These are phyloP conservation scores for Nemoura dubitans DNA, from an alignment of 2,888 invertebrate genomes.

Conservation along the genomic window DNA sequence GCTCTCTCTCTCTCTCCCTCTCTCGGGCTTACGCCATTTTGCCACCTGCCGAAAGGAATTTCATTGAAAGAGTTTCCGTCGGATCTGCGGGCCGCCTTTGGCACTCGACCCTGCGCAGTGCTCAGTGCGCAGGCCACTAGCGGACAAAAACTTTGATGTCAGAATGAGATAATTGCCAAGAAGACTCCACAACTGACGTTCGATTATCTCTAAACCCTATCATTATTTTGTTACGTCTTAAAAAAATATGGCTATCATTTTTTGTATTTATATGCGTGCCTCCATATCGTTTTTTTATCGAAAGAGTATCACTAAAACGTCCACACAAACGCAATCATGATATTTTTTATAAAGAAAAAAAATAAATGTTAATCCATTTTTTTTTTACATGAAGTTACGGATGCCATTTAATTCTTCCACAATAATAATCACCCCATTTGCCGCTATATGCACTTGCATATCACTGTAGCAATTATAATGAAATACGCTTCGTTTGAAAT, in stretches of 20 bases:
- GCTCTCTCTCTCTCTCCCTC: no score
- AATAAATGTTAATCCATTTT: no score
- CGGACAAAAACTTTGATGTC: background rate
- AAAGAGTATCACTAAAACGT: no score
- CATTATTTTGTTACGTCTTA: background rate
- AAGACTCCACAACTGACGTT: background rate
- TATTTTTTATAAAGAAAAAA: no score
- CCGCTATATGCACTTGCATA: background rate
- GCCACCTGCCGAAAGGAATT: slow-evolving; percentile 31
- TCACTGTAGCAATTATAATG: background rate
- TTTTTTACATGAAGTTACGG: no score
- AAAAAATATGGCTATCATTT: no score
- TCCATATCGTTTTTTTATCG: no score
- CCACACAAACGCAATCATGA: no score
- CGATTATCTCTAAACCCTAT: background rate
- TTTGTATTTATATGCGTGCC: no score
- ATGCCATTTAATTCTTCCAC: no score
- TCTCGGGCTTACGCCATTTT: background rate
- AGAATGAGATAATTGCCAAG: background rate
- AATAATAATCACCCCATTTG: background rate
- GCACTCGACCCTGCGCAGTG: background rate
- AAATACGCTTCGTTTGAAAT: background rate
- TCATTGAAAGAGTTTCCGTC: slow-evolving; percentile 23
- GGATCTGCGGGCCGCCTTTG: background rate
- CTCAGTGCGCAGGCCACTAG: background rate